A percentile compares a stretch with the other conserved stretches of the same genome.
These are phyloP conservation scores for Meloe dianella DNA, from an alignment of 2,888 invertebrate genomes.

Conservation along the genomic window DNA sequence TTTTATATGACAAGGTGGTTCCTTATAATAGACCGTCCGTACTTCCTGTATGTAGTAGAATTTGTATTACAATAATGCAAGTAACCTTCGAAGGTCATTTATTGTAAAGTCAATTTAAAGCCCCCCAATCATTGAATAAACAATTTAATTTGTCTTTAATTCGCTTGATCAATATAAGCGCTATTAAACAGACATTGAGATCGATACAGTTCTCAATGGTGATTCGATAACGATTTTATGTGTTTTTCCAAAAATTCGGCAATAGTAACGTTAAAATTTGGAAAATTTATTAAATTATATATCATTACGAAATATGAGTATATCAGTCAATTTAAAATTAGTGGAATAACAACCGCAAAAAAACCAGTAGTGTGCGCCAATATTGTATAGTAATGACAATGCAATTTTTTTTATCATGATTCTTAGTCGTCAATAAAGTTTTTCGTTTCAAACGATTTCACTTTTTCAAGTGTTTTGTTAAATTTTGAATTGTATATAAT, in stretches of 20 bases:
- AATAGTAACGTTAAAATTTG: too few relatives aligned
- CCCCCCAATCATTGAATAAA: constrained; percentile 39
- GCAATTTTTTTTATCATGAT: neutral
- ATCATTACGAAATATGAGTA: neutral
- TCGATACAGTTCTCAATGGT: neutral
- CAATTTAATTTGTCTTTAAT: constrained; percentile 44
- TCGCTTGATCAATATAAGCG: constrained; percentile 21
- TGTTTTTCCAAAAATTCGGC: neutral
- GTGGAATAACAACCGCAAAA: neutral
- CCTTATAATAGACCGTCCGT: constrained; percentile 22
- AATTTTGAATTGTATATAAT: neutral
- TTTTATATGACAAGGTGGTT: neutral
- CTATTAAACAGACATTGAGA: neutral
- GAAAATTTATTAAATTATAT: neutral
- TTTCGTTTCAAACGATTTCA: neutral
- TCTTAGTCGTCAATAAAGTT: neutral
- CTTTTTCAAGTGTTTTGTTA: neutral
- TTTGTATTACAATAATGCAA: constrained; percentile 25
- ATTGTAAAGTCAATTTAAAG: constrained; percentile 29
- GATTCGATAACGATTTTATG: too few relatives aligned
- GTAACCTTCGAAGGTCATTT: constrained; percentile 32
- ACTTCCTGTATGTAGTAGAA: constrained; percentile 24
- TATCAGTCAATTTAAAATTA: neutral
- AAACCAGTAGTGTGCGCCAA: neutral
- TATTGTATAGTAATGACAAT: neutral